Evolutionary conservation across 2,888 invertebrate genomes (phyloP).

Genomic region (Phortica magna): DNA sequence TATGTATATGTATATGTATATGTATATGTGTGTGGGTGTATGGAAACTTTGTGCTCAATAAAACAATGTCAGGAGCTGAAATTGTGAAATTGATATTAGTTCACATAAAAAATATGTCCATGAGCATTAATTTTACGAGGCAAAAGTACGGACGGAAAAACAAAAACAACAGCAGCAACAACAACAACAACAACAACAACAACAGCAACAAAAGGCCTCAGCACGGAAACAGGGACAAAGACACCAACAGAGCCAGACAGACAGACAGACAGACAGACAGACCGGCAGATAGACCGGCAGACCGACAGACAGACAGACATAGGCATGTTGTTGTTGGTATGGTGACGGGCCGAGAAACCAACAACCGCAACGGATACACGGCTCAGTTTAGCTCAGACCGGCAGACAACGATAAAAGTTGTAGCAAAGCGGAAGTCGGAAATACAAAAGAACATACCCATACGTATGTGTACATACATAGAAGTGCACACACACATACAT

Average conservation of each 20-base stretch:
- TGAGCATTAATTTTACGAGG: conserved; percentile 49
- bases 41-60: conserved; percentile 46
- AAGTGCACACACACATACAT: no score
- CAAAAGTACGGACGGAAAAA: conserved; percentile 43
- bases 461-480: no score
- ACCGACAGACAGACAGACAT: conserved; percentile 31
- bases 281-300: neutral
- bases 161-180: neutral
- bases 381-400: no score
- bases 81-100: conserved; percentile 53
- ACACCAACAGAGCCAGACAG: neutral
- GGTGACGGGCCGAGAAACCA: no score
- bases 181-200: neutral
- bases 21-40: conserved; percentile 9
- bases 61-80: conserved; percentile 29
- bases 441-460: no score
- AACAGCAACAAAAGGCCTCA: neutral
- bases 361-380: no score
- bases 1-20: no score
- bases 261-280: conserved; percentile 27
- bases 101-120: conserved; percentile 41
- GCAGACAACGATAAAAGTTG: no score
- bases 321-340: no score
- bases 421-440: no score
- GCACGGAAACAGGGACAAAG: neutral